Base-by-base conservation (phyloP, 1,140 invertebrate species). In the Thrips palmi region DNA sequence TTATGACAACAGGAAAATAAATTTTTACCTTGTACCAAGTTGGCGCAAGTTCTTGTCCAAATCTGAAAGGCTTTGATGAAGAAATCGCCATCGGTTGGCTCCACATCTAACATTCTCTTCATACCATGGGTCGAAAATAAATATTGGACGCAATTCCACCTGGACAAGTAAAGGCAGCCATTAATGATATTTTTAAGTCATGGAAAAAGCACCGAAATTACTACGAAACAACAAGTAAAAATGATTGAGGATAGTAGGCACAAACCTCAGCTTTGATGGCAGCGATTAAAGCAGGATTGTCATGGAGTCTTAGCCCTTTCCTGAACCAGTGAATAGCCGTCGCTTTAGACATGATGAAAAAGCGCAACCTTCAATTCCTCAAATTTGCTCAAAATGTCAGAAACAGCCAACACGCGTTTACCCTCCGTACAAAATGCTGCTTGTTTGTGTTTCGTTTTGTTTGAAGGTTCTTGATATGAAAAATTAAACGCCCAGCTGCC, bases 301-400 rank as follows among this genome's bases (percentile, higher is more conserved):
- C 76, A 49, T 80, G 76, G 18, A 78, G 54, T 41, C 76, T 61
- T 23, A 78, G 59, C 39, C 74, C 75, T 51, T 77, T 70, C 8
- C 76, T 63, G 52, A 78, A 78, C 76, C 76, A 80, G 49, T 71
- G 68, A 6, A 72, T 55, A 23, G 69, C 57, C 2, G 63, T 56
- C 17, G 30, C 28, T 41, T 19, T 15, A 15, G 18, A 25, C 11
- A 37, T 24, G n/a, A n/a, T n/a, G n/a, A n/a, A n/a, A n/a, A n/a
- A n/a, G n/a, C n/a, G n/a, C n/a, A n/a, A n/a, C n/a, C n/a, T n/a
- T n/a, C n/a, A n/a, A n/a, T n/a, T n/a, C n/a, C n/a, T n/a, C n/a
- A n/a, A n/a, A n/a, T n/a, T n/a, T n/a, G n/a, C n/a, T n/a, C n/a
- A n/a, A n/a, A n/a, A n/a, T n/a, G n/a, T n/a, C n/a, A n/a, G n/a